Base-by-base conservation (phyloP, 2,113 vertebrate genomes). In the Coreoperca whiteheadi region DNA sequence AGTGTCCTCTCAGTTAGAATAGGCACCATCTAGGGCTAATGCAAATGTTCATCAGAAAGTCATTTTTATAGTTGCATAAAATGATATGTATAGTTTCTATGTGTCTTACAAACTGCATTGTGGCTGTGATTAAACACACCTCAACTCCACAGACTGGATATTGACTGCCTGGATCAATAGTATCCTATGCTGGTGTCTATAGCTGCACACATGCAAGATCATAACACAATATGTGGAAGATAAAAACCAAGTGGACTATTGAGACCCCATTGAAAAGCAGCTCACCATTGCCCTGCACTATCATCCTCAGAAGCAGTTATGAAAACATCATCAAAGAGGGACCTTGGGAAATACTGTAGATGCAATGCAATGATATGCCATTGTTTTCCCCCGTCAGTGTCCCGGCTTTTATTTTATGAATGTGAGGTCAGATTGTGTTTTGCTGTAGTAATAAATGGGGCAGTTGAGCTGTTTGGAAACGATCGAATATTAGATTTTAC, bases 141-240 rank as follows among this genome's bases (percentile, higher is more conserved):
- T 71, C 14, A 80, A 70, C 57, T 50, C 66, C 12, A 34, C 46
- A 71, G 53, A 50, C 69, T 84, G 39, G 32, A 57, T 91, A 88
- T 87, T 15, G 61, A 88, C 71, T 43, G 39, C 32, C 61, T 67
- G 67, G 80, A 89, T 91, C 91, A 81, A 88, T 91, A 79, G 56
- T 77, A 80, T 87, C 72, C 89, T 81, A 76, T 73, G 71, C 30
- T 32, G 71, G 50, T 7, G 1, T 83, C 59, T 69, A 30, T 41
- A 69, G 41, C 78, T 77, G 34, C 37, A 72, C 41, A 61, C 65
- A 82, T 83, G 50, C 51, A 50, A 43, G 74, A 84, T 76, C 65
- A 87, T 81, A 81, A 86, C 79, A 81, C 82, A 69, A 68, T 74
- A 65, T 75, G 77, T 74, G 43, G 56, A 70, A 88, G 67, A 91